Evolutionary conservation across 2,888 invertebrate species (phyloP), one percentile per base, ranked within the genome.

Genomic region (Rotaria macrura): DNA sequence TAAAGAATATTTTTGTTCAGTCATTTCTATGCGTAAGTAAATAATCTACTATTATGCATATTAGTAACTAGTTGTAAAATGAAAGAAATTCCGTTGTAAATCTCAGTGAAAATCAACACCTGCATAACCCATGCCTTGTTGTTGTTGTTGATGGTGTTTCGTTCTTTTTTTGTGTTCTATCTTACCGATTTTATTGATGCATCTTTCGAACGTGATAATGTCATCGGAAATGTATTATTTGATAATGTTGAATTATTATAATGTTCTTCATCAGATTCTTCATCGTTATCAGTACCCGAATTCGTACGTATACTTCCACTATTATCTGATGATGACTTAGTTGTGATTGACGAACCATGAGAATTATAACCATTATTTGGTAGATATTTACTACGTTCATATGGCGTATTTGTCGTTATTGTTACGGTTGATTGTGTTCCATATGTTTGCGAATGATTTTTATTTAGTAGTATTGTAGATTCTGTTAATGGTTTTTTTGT

Each of bases 251-350:
- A 52, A 52, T 52, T 52, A 52, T 52, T 52, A 52, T 23, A 52
- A 52, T 20, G 52, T 52, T 52, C 52, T 52, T 52, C 52, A 23
- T 52, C 52, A 52, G 52, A 52, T 79, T 79, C 79, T 38, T 79
- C 79, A n/a, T 79, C 79, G 43, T 38, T 79, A 79, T 79, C 79
- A n/a, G 43, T 25, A 43, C n/a, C 40, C 4, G 79, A 79, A 43
- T 34, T 38, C 23, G 79, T 79, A 38, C 79, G 79, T 20, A 38
- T 43, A 43, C 79, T 79, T 12, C 79, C 79, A 79, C 79, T 79
- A 79, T 79, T 79, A 38, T 79, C 79, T 40, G 79, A 79, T 79
- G 79, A 79, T 25, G 79, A 79, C 43, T 79, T 79, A 25, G 79
- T 79, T 43, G 79, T 29, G 34, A 65, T 43, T 14, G 79, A 79